These are phyloP conservation scores for Thamnophis elegans DNA, from an alignment of 2,797 vertebrate species.

Conservation along the genomic window DNA sequence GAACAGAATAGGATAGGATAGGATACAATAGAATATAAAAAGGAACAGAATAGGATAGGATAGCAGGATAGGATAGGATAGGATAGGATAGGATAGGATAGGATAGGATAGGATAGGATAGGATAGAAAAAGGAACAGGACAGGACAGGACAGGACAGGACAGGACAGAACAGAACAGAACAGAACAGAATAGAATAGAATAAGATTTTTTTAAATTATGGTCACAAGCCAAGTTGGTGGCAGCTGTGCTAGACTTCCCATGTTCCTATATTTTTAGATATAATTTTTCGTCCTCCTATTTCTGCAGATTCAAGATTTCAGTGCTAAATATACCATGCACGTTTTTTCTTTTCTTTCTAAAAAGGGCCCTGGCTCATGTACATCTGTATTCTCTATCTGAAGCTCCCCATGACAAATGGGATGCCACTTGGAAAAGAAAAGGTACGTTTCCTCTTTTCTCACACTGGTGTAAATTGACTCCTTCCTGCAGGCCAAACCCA, in stretches of 20 bases:
- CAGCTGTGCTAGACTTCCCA: not conserved
- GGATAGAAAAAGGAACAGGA: too few species aligned
- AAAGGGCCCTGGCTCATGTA: not conserved
- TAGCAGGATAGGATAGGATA: too few species aligned
- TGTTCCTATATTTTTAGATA: not conserved
- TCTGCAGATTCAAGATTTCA: not conserved
- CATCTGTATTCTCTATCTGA: not conserved
- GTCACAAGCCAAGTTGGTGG: not conserved
- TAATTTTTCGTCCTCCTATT: not conserved
- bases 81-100: too few species aligned
- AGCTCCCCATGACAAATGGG: not conserved
- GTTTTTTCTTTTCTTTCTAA: not conserved
- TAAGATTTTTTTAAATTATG: not conserved
- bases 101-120: not conserved
- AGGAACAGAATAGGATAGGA: too few species aligned
- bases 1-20: too few species aligned
- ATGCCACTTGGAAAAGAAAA: not conserved
- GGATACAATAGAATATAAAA: too few species aligned
- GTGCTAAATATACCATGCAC: not conserved
- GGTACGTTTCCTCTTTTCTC: not conserved
- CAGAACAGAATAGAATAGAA: not conserved
- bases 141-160: not conserved
- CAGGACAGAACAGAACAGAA: too few species aligned
- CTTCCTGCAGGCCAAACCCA: conserved; percentile 22
- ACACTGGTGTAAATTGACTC: not conserved